Conservation (phyloP, 2,113 vertebrate species). For the Zeus faber region DNA sequence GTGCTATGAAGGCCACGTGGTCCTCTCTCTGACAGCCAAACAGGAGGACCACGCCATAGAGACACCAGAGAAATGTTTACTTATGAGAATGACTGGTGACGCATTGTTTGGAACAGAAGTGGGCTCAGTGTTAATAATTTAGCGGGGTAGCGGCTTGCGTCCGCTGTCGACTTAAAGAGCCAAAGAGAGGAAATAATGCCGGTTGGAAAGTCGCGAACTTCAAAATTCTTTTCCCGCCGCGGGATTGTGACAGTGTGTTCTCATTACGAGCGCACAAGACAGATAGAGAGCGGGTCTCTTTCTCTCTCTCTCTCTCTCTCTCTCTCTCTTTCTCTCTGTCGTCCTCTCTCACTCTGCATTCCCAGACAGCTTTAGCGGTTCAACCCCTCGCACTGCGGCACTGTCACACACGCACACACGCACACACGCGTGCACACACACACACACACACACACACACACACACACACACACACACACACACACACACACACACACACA, state of each 20-base stretch:
- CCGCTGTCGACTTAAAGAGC: conserved; percentile 56
- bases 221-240: conserved; percentile 53
- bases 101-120: conserved; percentile 49
- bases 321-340: conserved; percentile 25
- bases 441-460: too few relatives aligned
- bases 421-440: too few relatives aligned
- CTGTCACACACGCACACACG: conserved; percentile 75
- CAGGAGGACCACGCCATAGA: conserved; percentile 55
- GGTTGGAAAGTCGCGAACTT: conserved; percentile 68
- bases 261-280: conserved; percentile 63
- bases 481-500: too few relatives aligned
- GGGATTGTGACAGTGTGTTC: conserved; percentile 70
- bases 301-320: conserved; percentile 4
- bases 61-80: conserved; percentile 54
- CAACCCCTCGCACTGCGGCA: conserved; percentile 73
- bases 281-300: too few relatives aligned
- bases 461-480: too few relatives aligned
- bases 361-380: conserved; percentile 73
- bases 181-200: conserved; percentile 50
- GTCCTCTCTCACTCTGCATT: conserved; percentile 69
- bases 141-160: conserved; percentile 42
- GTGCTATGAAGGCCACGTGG: conserved; percentile 48
- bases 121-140: conserved; percentile 53
- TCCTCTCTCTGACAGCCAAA: conserved; percentile 48
- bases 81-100: conserved; percentile 45